phyloP scores from a whole-genome alignment of 2,888 invertebrate genomes.

The Agrilus mali region DNA sequence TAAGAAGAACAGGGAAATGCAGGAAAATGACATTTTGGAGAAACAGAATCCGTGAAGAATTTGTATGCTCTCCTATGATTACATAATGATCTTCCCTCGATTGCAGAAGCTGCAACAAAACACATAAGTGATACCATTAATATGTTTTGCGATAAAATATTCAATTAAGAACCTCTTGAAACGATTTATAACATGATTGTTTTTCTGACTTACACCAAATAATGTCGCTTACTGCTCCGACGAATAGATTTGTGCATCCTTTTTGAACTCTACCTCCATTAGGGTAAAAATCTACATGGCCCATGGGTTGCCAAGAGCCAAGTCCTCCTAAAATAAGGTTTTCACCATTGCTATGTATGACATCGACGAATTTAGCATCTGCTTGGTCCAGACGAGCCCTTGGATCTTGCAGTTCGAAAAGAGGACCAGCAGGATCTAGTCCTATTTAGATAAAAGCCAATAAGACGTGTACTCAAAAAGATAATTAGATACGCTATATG shows the following conservation, averaged over 20 bases:
- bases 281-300: constrained; percentile 85
- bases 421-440: constrained; percentile 80
- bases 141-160: too few species aligned
- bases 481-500: background rate
- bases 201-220: constrained; percentile 58
- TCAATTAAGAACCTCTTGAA: too few species aligned
- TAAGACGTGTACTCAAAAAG: background rate
- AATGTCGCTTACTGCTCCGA: constrained; percentile 82
- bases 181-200: too few species aligned
- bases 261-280: constrained; percentile 87
- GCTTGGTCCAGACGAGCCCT: constrained; percentile 70
- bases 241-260: constrained; percentile 83
- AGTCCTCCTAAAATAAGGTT: constrained; percentile 81
- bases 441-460: constrained; percentile 35
- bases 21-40: constrained; percentile 81
- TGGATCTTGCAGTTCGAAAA: constrained; percentile 82
- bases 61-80: constrained; percentile 89
- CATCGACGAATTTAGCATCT: constrained; percentile 83
- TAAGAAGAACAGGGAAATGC: constrained; percentile 80
- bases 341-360: constrained; percentile 88
- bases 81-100: constrained; percentile 79
- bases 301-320: constrained; percentile 77
- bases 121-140: background rate
- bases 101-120: constrained; percentile 49
- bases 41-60: constrained; percentile 89